phyloP scores from a whole-genome alignment of 2,888 invertebrate species.

The Physocephala rufipes region DNA sequence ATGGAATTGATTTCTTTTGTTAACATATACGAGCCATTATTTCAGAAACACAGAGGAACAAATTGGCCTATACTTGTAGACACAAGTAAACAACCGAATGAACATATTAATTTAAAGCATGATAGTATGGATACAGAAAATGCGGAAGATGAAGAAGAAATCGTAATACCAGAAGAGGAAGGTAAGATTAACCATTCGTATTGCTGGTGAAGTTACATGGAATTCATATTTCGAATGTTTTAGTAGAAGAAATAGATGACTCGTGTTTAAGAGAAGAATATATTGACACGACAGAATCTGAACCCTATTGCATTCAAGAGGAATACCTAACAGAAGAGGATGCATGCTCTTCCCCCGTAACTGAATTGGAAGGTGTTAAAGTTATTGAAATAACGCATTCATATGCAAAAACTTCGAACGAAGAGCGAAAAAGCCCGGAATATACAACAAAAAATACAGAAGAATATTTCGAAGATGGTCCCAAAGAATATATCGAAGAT shows the following conservation, averaged over 20 bases:
- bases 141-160: not conserved
- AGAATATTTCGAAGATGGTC: not conserved
- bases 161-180: too few species aligned
- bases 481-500: not conserved
- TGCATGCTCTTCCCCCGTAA: not conserved
- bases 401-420: conserved; percentile 11
- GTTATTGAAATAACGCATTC: conserved; percentile 16
- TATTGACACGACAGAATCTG: not conserved
- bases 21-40: conserved; percentile 19
- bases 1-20: conserved; percentile 10
- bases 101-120: not conserved
- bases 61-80: conserved; percentile 17
- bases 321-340: not conserved
- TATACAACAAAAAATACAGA: not conserved
- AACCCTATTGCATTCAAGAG: not conserved
- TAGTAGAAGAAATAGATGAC: not conserved
- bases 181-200: too few species aligned
- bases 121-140: not conserved
- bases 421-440: not conserved
- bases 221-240: not conserved
- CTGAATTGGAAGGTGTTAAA: conserved; percentile 6
- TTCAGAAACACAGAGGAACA: not conserved
- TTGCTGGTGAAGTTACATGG: not conserved
- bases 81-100: not conserved
- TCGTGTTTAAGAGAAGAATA: not conserved